Conservation (phyloP, 2,113 vertebrate species). For the Pungitius pungitius region DNA sequence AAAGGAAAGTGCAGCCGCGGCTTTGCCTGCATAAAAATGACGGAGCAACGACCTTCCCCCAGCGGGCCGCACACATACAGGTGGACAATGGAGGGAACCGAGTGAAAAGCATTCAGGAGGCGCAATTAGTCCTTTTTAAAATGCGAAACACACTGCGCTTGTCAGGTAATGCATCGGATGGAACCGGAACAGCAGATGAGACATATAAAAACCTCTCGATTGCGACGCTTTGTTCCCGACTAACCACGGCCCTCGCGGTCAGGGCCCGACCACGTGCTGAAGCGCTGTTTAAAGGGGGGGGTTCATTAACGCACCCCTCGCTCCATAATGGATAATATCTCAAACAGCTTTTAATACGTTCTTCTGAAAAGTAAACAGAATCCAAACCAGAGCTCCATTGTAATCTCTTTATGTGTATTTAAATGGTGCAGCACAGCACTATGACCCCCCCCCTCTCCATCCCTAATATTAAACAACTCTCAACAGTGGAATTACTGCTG, state of each 20-base stretch:
- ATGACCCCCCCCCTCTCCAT: too few species aligned
- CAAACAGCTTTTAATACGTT: neutral
- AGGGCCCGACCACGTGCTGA: too few species aligned
- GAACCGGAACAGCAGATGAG: neutral
- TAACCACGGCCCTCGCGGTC: too few species aligned
- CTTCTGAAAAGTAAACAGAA: neutral
- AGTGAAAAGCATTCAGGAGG: neutral
- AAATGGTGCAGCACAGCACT: too few species aligned
- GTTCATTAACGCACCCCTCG: too few species aligned
- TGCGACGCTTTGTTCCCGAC: too few species aligned
- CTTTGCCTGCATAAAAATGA: slow-evolving; percentile 18
- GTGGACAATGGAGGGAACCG: neutral
- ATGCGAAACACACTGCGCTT: too few species aligned
- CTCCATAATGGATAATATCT: neutral
- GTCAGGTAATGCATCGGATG: too few species aligned
- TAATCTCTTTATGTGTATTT: neutral
- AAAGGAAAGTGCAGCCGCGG: neutral
- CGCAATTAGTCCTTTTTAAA: too few species aligned
- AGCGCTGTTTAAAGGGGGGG: too few species aligned
- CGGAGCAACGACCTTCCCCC: slow-evolving; percentile 37
- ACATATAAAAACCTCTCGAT: neutral
- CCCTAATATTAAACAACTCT: neutral
- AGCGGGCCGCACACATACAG: neutral
- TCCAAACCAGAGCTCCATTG: neutral
- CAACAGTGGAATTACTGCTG: neutral